phyloP scores from a whole-genome alignment of 2,113 vertebrate genomes.

The Cathartes aura region DNA sequence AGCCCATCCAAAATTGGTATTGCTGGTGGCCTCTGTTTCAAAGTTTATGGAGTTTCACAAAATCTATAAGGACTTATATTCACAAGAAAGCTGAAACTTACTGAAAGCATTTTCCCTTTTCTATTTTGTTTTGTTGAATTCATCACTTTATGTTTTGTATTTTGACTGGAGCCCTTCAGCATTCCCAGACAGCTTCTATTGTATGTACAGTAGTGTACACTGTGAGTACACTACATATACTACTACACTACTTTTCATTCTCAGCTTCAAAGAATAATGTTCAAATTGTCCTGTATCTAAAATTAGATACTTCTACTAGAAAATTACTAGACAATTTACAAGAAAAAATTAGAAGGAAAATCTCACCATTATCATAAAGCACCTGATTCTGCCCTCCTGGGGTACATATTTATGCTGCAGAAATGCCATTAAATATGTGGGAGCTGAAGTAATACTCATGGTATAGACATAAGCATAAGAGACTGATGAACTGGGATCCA shows the following conservation, averaged over 20 bases:
- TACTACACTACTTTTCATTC: not conserved
- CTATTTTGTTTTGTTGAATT: not conserved
- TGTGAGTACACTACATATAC: not conserved
- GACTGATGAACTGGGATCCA: not conserved
- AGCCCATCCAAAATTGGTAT: not conserved
- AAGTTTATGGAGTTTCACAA: not conserved
- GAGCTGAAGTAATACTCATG: not conserved
- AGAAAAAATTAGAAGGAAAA: not conserved
- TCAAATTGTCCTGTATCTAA: not conserved
- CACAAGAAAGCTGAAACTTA: not conserved
- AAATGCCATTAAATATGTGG: not conserved
- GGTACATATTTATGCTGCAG: not conserved
- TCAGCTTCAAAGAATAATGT: not conserved
- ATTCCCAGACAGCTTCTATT: not conserved
- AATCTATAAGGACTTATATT: not conserved
- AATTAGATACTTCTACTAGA: not conserved
- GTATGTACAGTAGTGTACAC: not conserved
- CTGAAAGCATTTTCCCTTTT: not conserved
- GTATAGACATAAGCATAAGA: not conserved
- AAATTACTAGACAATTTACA: not conserved
- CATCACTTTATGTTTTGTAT: not conserved
- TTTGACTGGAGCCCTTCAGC: not conserved
- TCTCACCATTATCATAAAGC: not conserved
- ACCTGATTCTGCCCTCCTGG: not conserved
- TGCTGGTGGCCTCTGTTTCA: not conserved